Percentiles rank a stretch among this genome's conserved stretches.
Conservation (phyloP, 2,888 invertebrate genomes). For the Parochlus steinenii region DNA sequence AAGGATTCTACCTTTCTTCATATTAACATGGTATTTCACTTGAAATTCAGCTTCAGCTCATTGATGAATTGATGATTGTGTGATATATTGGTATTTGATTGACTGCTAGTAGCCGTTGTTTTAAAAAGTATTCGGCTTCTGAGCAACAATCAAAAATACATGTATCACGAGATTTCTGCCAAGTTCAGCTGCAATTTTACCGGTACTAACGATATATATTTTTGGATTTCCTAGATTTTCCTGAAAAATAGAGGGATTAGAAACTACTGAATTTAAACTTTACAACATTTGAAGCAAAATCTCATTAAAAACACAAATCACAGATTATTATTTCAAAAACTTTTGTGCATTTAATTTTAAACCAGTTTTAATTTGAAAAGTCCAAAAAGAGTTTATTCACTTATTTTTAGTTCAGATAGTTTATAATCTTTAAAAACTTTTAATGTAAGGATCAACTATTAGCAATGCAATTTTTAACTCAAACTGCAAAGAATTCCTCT, state of each 20-base stretch:
- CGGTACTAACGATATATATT: neutral
- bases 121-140: conserved; percentile 9
- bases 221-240: too few species aligned
- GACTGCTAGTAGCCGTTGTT: conserved; percentile 7
- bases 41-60: neutral
- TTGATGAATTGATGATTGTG: neutral
- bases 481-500: too few species aligned
- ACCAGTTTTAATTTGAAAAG: too few species aligned
- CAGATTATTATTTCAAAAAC: conserved; percentile 4
- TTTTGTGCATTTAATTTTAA: too few species aligned
- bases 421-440: too few species aligned
- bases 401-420: too few species aligned
- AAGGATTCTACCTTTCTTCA: too few species aligned
- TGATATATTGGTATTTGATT: conserved; percentile 11
- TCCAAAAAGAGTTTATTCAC: too few species aligned
- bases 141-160: conserved; percentile 12
- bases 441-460: too few species aligned
- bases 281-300: neutral
- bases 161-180: conserved; percentile 3
- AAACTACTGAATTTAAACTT: neutral
- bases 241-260: too few species aligned
- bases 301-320: neutral
- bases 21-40: neutral
- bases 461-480: too few species aligned
- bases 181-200: neutral